Conservation (phyloP, 2,888 invertebrate genomes). For the Synergus japonicus region DNA sequence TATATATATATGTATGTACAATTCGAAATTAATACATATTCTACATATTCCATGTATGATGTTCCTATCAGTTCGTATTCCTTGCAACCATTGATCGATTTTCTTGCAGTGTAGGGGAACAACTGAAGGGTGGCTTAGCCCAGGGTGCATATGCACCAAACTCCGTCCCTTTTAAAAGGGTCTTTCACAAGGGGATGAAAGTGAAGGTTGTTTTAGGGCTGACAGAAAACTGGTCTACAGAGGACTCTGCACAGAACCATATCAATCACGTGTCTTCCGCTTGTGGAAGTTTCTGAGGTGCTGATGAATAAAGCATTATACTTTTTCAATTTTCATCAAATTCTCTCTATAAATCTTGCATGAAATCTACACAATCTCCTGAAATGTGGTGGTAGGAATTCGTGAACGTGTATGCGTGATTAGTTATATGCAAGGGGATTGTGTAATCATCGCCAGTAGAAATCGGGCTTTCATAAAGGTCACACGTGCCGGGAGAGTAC, state of each 20-base stretch:
- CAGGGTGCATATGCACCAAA: neutral
- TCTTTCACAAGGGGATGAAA: neutral
- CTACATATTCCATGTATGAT: too few relatives aligned
- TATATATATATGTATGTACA: too few relatives aligned
- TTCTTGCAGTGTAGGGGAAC: neutral
- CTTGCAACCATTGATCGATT: neutral
- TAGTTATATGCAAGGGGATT: constrained; percentile 54
- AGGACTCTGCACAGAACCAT: neutral
- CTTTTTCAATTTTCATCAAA: neutral
- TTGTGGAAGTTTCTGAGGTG: neutral
- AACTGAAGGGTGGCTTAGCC: neutral
- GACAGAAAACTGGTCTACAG: neutral
- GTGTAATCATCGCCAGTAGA: constrained; percentile 62
- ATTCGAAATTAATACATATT: too few relatives aligned
- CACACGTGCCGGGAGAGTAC: constrained; percentile 53
- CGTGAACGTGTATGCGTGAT: constrained; percentile 37
- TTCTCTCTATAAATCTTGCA: neutral
- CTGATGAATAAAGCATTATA: neutral
- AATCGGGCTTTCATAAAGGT: constrained; percentile 59
- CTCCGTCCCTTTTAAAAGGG: neutral
- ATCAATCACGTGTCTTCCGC: constrained; percentile 19
- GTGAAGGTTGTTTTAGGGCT: neutral
- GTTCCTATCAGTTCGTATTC: too few relatives aligned
- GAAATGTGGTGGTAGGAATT: neutral
- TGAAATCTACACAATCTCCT: neutral